A percentile compares a stretch with the other conserved stretches of the same genome.
Evolutionary conservation across 2,797 vertebrate species (phyloP).

Genomic region (Orestias chungarensis): DNA sequence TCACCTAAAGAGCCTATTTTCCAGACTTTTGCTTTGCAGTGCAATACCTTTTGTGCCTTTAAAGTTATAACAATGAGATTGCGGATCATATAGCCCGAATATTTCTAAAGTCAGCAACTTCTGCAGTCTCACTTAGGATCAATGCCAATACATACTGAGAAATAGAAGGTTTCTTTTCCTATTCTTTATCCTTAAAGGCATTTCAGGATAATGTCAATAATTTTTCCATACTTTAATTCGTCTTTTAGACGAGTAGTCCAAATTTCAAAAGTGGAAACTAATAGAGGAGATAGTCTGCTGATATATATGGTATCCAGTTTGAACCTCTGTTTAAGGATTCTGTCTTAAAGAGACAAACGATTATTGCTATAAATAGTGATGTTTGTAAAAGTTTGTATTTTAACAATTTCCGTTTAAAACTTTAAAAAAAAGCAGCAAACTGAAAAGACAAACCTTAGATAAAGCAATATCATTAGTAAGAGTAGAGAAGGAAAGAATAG

Average conservation of each 20-base stretch:
- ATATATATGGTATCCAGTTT: too few relatives aligned
- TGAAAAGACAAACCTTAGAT: not conserved
- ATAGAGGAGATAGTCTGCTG: not conserved
- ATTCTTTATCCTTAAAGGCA: not conserved
- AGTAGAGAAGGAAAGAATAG: too few relatives aligned
- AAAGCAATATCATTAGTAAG: too few relatives aligned
- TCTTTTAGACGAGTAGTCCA: not conserved
- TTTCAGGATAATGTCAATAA: not conserved
- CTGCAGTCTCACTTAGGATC: not conserved
- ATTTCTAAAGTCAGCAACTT: conserved; percentile 10
- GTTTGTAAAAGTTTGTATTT: not conserved
- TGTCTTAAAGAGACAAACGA: not conserved
- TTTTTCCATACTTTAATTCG: not conserved
- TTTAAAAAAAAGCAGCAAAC: not conserved
- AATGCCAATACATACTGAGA: not conserved
- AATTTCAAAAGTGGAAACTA: conserved; percentile 2
- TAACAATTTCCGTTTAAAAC: not conserved
- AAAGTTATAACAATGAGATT: not conserved
- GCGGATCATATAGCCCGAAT: not conserved
- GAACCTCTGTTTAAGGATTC: not conserved
- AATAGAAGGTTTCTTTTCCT: not conserved
- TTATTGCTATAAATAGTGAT: not conserved
- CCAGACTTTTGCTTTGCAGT: not conserved
- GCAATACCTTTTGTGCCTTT: not conserved
- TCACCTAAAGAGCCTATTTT: not conserved